Evolutionary conservation across 2,888 invertebrate species (phyloP).

Genomic region (Bombylius discolor): DNA sequence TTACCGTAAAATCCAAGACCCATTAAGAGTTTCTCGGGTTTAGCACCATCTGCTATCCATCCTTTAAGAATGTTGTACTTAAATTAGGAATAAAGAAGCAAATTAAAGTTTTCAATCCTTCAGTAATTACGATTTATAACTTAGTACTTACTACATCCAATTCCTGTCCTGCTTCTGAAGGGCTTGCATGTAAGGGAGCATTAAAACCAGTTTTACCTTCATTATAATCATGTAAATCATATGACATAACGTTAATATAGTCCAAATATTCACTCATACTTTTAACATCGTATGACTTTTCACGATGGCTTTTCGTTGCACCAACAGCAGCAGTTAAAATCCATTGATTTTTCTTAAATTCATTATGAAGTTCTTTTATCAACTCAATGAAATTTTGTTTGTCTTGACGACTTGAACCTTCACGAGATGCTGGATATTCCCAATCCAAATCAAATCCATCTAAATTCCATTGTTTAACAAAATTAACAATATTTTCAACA

Average conservation of each 20-base stretch:
- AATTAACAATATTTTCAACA: slow-evolving; percentile 38
- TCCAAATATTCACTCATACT: slow-evolving; percentile 37
- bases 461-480: slow-evolving; percentile 40
- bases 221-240: slow-evolving; percentile 44
- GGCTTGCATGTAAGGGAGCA: slow-evolving; percentile 36
- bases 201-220: slow-evolving; percentile 39
- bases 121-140: slow-evolving; percentile 34
- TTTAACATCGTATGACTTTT: slow-evolving; percentile 40
- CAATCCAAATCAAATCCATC: slow-evolving; percentile 54
- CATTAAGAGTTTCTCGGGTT: slow-evolving; percentile 28
- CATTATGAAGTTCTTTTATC: slow-evolving; percentile 19
- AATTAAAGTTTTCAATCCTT: neutral
- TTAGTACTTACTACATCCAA: too few species aligned
- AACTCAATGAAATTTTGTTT: neutral
- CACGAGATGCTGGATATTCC: slow-evolving; percentile 46
- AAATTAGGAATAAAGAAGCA: neutral
- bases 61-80: slow-evolving; percentile 1
- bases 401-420: slow-evolving; percentile 21
- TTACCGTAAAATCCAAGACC: slow-evolving; percentile 36
- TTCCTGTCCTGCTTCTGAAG: slow-evolving; percentile 10
- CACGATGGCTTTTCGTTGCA: too few species aligned
- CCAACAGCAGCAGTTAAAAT: slow-evolving; percentile 37
- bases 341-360: slow-evolving; percentile 30
- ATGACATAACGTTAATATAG: slow-evolving; percentile 44
- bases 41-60: slow-evolving; percentile 22